A percentile compares a stretch with the other conserved stretches of the same genome.
phyloP scores from a whole-genome alignment of 2,797 vertebrate species.

The Rhabdophis nuchalis region DNA sequence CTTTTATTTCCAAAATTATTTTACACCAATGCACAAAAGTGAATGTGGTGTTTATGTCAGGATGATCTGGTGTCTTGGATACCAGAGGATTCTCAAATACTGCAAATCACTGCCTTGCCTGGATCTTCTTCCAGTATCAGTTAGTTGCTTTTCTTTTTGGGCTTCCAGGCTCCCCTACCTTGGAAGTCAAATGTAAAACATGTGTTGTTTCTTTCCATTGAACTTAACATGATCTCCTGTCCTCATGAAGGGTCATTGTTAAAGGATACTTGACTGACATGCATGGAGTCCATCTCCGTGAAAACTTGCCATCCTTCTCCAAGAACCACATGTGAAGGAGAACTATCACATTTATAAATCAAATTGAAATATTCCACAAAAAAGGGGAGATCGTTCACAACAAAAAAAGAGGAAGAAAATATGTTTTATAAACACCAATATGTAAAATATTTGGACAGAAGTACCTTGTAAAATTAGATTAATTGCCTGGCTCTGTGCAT shows the following conservation, averaged over 20 bases:
- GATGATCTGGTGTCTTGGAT: fast-evolving
- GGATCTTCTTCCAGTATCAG: not conserved
- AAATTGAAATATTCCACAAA: not conserved
- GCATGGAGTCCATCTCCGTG: not conserved
- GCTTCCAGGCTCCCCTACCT: not conserved
- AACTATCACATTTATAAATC: slow-evolving; percentile 6
- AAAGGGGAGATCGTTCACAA: not conserved
- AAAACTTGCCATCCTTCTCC: not conserved
- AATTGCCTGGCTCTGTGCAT: not conserved
- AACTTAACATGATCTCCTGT: not conserved
- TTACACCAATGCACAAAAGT: not conserved
- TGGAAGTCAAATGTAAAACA: slow-evolving; percentile 32
- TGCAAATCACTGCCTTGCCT: not conserved
- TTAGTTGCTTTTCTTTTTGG: slow-evolving; percentile 17
- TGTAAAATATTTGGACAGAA: slow-evolving; percentile 15
- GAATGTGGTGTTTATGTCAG: not conserved
- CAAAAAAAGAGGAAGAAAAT: not conserved
- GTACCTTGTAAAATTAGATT: not conserved
- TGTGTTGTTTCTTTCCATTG: slow-evolving; percentile 22
- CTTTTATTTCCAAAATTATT: not conserved
- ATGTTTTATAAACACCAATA: not conserved
- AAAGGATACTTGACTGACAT: slow-evolving; percentile 11
- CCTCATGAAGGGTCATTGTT: slow-evolving; percentile 14
- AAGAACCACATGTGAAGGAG: fast-evolving
- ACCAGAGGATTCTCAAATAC: slow-evolving; percentile 9